Base-by-base conservation (phyloP, 2,888 invertebrate species). In the Poecilobothrus nobilitatus region DNA sequence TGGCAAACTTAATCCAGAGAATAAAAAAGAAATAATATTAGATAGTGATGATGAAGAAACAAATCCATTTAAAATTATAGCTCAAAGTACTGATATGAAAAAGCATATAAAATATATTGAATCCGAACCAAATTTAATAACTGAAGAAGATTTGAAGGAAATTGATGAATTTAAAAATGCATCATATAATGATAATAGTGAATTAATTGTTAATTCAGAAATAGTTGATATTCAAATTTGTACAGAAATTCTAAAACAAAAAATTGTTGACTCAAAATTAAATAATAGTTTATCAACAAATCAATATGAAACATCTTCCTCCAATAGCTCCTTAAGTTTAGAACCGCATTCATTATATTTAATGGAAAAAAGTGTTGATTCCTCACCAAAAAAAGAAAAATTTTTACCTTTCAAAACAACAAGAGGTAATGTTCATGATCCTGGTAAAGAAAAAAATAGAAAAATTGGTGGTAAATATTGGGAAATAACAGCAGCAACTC, bases 401-500 rank as follows among this genome's bases (percentile, higher is more conserved):
- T 81, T 77, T 44, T 76, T 73, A 65, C 81, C 81, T 0, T 80
- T 78, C 70, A 76, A 78, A 27, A 82, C 81, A 0, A 81, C 81
- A 0, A 72, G 76, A 3, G 77, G 76, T 0, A 77, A 81, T 74
- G 80, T 80, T 0, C 81, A 81, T 67, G 77, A 78, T 73, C 78
- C 81, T 0, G 75, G 70, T n/a, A 81, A 80, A 70, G 81, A 81
- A 71, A 77, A 77, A 21, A 67, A 69, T 7, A 76, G 81, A 3
- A 80, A 78, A 67, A 37, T 61, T n/a, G 73, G 75, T 53, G 75
- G 76, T 2, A 79, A 77, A 70, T 71, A 78, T 71, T 81, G 82
- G 81, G 81, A 81, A 70, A 71, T 76, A 10, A 81, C 82, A 2
- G 81, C 81, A 2, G 81, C 82, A 0, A 82, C 81, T 10, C 81